Base-by-base conservation (phyloP, 2,888 invertebrate genomes). In the Synanthedon myopaeformis region DNA sequence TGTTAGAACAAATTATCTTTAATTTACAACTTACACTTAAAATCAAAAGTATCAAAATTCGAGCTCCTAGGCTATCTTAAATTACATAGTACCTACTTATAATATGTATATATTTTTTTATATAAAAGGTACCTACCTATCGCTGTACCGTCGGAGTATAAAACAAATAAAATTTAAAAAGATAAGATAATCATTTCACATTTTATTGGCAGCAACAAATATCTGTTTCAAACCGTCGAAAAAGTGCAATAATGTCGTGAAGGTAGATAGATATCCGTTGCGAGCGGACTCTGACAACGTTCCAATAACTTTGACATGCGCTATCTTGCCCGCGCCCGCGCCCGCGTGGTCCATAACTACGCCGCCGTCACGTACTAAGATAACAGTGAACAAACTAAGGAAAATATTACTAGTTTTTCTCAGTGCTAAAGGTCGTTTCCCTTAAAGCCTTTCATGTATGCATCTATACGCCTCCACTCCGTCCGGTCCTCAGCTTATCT, bases 281-380 rank as follows among this genome's bases (percentile, higher is more conserved):
- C 71, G 63, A 72, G 67, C 79, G 77, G 78, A 82, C 78, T 76
- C 75, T 82, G 84, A 82, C 82, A 79, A 70, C 72, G 75, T 77
- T 80, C 82, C 82, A 83, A 83, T 83, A 85, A 82, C 69, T 82
- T 79, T 79, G 81, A 80, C 78, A 73, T 69, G 63, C 66, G 71
- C 72, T 79, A 74, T 76, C 76, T 71, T 63, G 41, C 52, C 57
- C 63, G 60, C 65, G 59, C 59, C 63, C 61, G 58, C 62, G 49
- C 55, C 57, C 61, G 57, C 6, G 35, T 49, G 60, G 52, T 56
- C 61, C 61, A 62, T 62, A 51, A 35, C 59, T 59, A 57, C 61
- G 48, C 58, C 60, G 63, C 69, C 61, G 56, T 62, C 64, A 57
- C 53, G 14, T 14, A 45, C 4, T 11, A 45, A 45, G 45, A 45